A percentile compares a stretch with the other conserved stretches of the same genome.
phyloP scores from a whole-genome alignment of 2,113 vertebrate species.

The Corydoras maculifer region DNA sequence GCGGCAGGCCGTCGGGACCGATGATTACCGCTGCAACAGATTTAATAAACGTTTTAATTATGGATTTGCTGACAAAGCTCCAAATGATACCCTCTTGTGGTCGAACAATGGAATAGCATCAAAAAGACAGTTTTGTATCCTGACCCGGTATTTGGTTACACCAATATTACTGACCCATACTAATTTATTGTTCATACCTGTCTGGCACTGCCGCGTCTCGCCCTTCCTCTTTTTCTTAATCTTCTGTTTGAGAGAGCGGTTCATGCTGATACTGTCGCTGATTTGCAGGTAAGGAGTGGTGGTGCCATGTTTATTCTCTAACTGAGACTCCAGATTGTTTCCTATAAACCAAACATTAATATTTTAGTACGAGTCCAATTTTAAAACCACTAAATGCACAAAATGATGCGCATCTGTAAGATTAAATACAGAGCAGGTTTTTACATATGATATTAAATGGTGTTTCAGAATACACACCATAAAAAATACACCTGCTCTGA shows the following conservation, averaged over 20 bases:
- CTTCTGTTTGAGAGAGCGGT: slow-evolving; percentile 88
- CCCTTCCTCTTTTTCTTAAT: slow-evolving; percentile 90
- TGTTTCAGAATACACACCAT: no score
- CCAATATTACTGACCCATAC: slow-evolving; percentile 6
- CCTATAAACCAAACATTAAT: slow-evolving; percentile 59
- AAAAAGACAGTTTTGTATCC: no score
- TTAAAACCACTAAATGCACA: no score
- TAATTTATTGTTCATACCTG: slow-evolving; percentile 67
- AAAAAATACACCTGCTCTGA: no score
- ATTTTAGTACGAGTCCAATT: no score
- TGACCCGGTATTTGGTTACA: background rate
- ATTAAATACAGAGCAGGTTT: no score
- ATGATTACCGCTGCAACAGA: slow-evolving; percentile 88
- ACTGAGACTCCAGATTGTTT: slow-evolving; percentile 78
- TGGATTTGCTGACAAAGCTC: no score
- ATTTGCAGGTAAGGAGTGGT: slow-evolving; percentile 89
- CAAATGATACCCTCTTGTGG: no score
- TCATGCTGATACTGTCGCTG: slow-evolving; percentile 79
- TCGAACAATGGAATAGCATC: no score
- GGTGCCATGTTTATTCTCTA: slow-evolving; percentile 85
- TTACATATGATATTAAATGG: no score
- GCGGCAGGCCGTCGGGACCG: slow-evolving; percentile 92
- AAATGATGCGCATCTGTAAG: no score
- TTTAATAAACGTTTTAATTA: no score
- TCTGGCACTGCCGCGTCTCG: slow-evolving; percentile 89